Percentiles rank a stretch among this genome's conserved stretches.
Evolutionary conservation across 2,113 vertebrate species (phyloP).

Genomic region (Oncorhynchus mykiss): DNA sequence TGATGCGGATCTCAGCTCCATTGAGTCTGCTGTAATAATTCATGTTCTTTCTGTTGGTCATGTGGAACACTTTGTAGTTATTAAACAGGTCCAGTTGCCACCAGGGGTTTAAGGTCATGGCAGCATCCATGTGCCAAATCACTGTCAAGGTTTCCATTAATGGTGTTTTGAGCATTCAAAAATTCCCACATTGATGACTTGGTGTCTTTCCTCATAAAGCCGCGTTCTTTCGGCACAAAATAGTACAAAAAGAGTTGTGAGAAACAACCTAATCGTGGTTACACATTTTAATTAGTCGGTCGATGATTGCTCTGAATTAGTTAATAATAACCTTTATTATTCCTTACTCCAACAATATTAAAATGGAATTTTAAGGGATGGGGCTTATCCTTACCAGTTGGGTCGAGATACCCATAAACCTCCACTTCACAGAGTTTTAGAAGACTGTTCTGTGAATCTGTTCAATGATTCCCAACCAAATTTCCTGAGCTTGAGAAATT

Average conservation of each 20-base stretch:
- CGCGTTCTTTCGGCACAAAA: not conserved
- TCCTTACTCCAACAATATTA: not conserved
- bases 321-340: too few relatives aligned
- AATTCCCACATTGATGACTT: not conserved
- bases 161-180: not conserved
- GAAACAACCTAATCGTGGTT: too few relatives aligned
- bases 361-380: too few relatives aligned
- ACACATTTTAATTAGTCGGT: not conserved
- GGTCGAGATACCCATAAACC: conserved; percentile 28
- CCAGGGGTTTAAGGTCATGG: not conserved
- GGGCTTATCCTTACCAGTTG: conserved; percentile 3
- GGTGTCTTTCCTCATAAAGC: conserved; percentile 17
- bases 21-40: conserved; percentile 7
- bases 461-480: too few relatives aligned
- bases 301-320: too few relatives aligned
- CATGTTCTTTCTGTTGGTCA: conserved; percentile 20
- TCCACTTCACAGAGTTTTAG: conserved; percentile 40
- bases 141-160: conserved; percentile 16
- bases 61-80: conserved; percentile 2
- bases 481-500: too few relatives aligned
- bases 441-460: not conserved
- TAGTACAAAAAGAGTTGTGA: too few relatives aligned
- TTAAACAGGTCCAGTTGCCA: conserved; percentile 22
- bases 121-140: conserved; percentile 12
- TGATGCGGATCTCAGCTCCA: conserved; percentile 19